Percentiles rank a stretch among this genome's conserved stretches.
Evolutionary conservation across 2,888 invertebrate species (phyloP).

Genomic region (Perdita meconis): DNA sequence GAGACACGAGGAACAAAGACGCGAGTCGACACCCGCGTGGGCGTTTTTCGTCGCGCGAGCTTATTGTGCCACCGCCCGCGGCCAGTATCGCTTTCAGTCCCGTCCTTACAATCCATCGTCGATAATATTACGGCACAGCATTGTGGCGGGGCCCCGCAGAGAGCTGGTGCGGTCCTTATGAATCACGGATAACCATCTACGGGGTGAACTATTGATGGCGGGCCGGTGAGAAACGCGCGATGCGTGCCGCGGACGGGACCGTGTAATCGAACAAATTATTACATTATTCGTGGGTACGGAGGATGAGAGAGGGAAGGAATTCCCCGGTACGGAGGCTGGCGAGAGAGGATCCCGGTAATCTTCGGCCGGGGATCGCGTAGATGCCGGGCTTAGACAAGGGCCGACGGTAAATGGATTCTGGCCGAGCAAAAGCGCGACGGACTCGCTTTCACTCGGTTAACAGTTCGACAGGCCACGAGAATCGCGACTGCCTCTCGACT

Average conservation of each 20-base stretch:
- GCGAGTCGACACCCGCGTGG: slow-evolving; percentile 8
- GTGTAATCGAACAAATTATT: slow-evolving; percentile 22
- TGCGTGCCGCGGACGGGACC: slow-evolving; percentile 5
- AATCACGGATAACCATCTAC: slow-evolving; percentile 38
- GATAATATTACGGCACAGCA: slow-evolving; percentile 25
- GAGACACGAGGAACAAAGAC: background rate
- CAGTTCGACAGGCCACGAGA: slow-evolving; percentile 28
- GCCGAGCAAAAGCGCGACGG: background rate
- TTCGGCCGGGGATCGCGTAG: slow-evolving; percentile 2
- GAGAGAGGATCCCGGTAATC: slow-evolving; percentile 14
- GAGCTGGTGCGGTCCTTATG: slow-evolving; percentile 27
- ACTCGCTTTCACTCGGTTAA: slow-evolving; percentile 19
- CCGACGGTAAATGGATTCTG: slow-evolving; percentile 18
- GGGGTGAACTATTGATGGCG: slow-evolving; percentile 36
- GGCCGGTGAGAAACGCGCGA: background rate
- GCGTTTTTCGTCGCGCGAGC: slow-evolving; percentile 1
- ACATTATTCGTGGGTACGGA: slow-evolving; percentile 6
- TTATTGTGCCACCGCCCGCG: slow-evolving; percentile 5
- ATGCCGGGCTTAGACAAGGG: slow-evolving; percentile 16
- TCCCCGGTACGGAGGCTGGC: background rate
- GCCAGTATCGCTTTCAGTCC: slow-evolving; percentile 20
- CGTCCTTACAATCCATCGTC: background rate
- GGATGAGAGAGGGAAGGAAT: background rate
- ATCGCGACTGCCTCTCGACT: slow-evolving; percentile 3
- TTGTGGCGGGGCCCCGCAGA: background rate